Evolutionary conservation across 2,888 invertebrate genomes (phyloP).

Genomic region (Uropetala carovei): DNA sequence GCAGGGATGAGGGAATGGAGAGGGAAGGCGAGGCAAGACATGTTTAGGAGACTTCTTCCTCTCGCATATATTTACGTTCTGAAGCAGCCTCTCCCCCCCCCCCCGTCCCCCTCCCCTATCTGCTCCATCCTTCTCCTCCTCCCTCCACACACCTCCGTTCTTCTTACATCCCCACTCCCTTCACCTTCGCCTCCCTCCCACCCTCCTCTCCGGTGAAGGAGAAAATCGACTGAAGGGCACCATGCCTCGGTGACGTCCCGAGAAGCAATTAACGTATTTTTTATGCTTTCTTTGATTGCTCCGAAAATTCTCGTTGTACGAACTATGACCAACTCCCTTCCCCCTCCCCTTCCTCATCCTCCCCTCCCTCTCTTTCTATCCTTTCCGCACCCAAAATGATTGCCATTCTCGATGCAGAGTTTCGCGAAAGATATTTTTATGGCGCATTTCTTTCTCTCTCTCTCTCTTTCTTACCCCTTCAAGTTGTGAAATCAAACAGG

Average conservation of each 20-base stretch:
- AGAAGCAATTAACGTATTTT: conserved; percentile 63
- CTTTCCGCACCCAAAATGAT: not conserved
- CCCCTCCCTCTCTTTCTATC: not conserved
- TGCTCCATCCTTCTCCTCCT: not conserved
- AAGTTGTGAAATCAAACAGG: too few species aligned
- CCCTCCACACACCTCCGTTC: not conserved
- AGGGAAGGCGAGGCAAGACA: not conserved
- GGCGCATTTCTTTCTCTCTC: not conserved
- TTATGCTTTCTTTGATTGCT: conserved; percentile 61
- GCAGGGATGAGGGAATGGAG: conserved; percentile 3
- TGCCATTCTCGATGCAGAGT: not conserved
- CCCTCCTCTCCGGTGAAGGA: not conserved
- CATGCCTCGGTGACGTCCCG: conserved; percentile 60
- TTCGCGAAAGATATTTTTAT: not conserved
- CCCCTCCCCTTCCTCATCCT: not conserved
- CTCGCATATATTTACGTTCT: conserved; percentile 25
- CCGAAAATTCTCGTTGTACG: conserved; percentile 29
- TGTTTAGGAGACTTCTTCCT: conserved; percentile 26
- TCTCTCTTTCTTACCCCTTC: not conserved
- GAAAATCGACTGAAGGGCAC: conserved; percentile 50
- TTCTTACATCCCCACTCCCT: conserved; percentile 22
- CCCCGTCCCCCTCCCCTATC: not conserved
- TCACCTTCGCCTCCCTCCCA: not conserved
- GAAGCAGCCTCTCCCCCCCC: not conserved
- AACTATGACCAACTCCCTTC: conserved; percentile 29